These are phyloP conservation scores for Phyllopteryx taeniolatus DNA, from an alignment of 2,113 vertebrate species.

Conservation along the genomic window DNA sequence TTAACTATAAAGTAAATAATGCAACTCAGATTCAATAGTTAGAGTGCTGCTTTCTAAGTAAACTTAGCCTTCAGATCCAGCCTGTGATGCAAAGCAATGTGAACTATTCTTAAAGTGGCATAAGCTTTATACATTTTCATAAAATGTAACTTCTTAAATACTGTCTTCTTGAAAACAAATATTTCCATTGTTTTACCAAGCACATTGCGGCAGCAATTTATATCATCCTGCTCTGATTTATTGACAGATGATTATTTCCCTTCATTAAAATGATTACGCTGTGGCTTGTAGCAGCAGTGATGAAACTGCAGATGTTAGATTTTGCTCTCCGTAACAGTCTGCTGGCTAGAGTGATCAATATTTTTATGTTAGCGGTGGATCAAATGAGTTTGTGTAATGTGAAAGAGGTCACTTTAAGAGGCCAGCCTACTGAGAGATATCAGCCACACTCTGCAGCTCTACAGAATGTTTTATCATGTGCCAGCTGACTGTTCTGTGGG, in stretches of 20 bases:
- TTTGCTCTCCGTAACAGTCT: background rate
- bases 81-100: too few relatives aligned
- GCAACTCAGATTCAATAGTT: too few relatives aligned
- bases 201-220: background rate
- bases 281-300: conserved; percentile 3
- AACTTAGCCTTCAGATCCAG: too few relatives aligned
- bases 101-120: too few relatives aligned
- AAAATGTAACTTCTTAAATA: background rate
- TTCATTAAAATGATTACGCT: conserved; percentile 12
- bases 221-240: conserved; percentile 14
- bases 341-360: conserved; percentile 3
- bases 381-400: conserved; percentile 6
- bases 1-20: too few relatives aligned
- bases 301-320: conserved; percentile 15
- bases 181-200: background rate
- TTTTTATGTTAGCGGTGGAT: conserved; percentile 7
- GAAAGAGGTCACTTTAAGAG: conserved; percentile 5
- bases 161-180: too few relatives aligned
- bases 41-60: too few relatives aligned
- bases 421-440: background rate
- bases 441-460: background rate
- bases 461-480: conserved; percentile 4
- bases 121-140: background rate
- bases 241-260: conserved; percentile 8
- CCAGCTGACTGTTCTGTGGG: conserved; percentile 6